These are phyloP conservation scores for Dryomyza anilis DNA, from an alignment of 2,888 invertebrate species.

Conservation along the genomic window DNA sequence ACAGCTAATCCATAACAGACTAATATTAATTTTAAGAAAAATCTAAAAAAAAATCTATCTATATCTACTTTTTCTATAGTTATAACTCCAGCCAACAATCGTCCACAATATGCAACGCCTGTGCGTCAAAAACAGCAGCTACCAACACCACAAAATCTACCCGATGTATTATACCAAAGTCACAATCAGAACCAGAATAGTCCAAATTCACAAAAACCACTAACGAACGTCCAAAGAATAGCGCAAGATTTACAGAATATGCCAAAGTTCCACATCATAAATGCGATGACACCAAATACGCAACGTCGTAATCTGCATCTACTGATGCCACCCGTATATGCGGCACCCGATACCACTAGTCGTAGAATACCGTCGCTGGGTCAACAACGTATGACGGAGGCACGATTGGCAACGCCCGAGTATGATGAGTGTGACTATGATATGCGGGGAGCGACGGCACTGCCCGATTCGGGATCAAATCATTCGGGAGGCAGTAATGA, in stretches of 20 bases:
- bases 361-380: not conserved
- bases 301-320: constrained; percentile 37
- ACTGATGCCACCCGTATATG: constrained; percentile 42
- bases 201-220: constrained; percentile 30
- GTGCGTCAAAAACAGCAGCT: constrained; percentile 32
- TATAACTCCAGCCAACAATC: constrained; percentile 29
- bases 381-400: constrained; percentile 9
- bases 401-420: constrained; percentile 30
- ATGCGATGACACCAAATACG: constrained; percentile 36
- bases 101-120: constrained; percentile 37
- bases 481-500: constrained; percentile 61
- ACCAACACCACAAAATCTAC: constrained; percentile 26
- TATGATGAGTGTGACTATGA: constrained; percentile 37
- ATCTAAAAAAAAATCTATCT: too few relatives aligned
- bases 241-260: constrained; percentile 52
- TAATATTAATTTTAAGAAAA: too few relatives aligned
- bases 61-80: constrained; percentile 20
- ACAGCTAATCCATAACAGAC: too few relatives aligned
- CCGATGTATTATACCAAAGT: constrained; percentile 31
- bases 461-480: constrained; percentile 53
- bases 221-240: constrained; percentile 50
- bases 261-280: constrained; percentile 48
- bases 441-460: constrained; percentile 43
- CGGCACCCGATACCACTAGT: constrained; percentile 32
- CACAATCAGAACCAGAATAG: not conserved